Percentiles rank a stretch among this genome's conserved stretches.
phyloP scores from a whole-genome alignment of 2,888 invertebrate species.

The Entomobrya proxima region DNA sequence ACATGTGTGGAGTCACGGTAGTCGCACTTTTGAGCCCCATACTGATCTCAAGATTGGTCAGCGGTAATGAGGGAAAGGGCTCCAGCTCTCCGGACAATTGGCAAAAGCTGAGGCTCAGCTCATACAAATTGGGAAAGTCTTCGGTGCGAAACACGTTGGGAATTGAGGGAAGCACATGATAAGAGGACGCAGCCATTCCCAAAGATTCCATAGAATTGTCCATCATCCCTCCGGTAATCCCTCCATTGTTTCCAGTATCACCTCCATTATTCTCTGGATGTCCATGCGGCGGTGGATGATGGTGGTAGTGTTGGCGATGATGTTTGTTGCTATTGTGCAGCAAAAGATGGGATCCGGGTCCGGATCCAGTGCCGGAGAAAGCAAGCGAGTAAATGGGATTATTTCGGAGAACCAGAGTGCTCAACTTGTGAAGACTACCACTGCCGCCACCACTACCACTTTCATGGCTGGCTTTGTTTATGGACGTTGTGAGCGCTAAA shows the following conservation, averaged over 20 bases:
- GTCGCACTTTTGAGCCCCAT: conserved; percentile 87
- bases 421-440: conserved; percentile 85
- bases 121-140: conserved; percentile 83
- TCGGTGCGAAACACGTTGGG: conserved; percentile 85
- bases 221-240: conserved; percentile 52
- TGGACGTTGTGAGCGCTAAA: conserved; percentile 78
- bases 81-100: conserved; percentile 87
- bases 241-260: conserved; percentile 20
- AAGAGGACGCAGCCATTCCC: neutral
- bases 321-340: too few species aligned
- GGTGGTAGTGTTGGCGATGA: conserved; percentile 40
- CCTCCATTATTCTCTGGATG: conserved; percentile 5
- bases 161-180: conserved; percentile 62
- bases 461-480: neutral
- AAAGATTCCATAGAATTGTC: conserved; percentile 53
- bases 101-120: conserved; percentile 94
- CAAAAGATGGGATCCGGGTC: neutral
- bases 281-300: neutral
- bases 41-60: conserved; percentile 90
- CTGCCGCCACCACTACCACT: neutral
- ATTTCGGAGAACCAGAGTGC: conserved; percentile 88
- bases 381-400: conserved; percentile 86
- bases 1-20: conserved; percentile 77
- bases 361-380: conserved; percentile 74
- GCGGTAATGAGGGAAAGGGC: conserved; percentile 84